Base-by-base conservation (phyloP, 2,113 vertebrate species). In the Cebidichthys violaceus region DNA sequence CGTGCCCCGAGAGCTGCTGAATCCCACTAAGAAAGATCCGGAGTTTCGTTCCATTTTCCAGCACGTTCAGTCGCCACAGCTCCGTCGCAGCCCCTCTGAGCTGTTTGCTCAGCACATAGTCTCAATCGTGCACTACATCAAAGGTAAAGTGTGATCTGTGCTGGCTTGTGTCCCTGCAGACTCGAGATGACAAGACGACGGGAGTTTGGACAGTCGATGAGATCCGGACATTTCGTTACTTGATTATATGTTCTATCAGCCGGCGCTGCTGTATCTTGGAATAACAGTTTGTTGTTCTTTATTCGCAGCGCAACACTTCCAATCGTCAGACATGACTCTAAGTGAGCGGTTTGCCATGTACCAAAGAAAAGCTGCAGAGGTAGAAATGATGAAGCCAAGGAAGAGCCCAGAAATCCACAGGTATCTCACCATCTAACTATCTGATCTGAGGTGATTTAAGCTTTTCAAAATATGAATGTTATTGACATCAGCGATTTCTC, bases 331-430 rank as follows among this genome's bases (percentile, higher is more conserved):
- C 92, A 96, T 99, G 96, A 97, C 97, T 82, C 93, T 99, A 91
- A 99, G 97, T 50, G 98, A 99, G 86, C 97, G 98, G 39, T 99
- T 99, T 96, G 97, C 98, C 95, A 97, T 98, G 94, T 99, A 99
- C 94, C 95, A 99, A 96, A 98, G 98, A 94, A 98, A 96, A 96
- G 96, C 97, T 89, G 96, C 96, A 82, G 97, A 99, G 90, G 96
- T 96, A 88, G 98, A 99, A 90, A 95, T 97, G 90, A 96, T 96
- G 94, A 99, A 97, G 96, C 96, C 96, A 92, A 96, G 96, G 84
- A 99, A 98, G 95, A 99, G 98, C 90, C 98, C 98, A 90, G 98
- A 99, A 94, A 99, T 99, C 95, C 98, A 99, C 96, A 98, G 98
- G 98, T 99, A 88, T 14, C 27, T 4, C 6, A 4, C 8, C 3